phyloP scores from a whole-genome alignment of 2,797 vertebrate genomes.

The Betta splendens region DNA sequence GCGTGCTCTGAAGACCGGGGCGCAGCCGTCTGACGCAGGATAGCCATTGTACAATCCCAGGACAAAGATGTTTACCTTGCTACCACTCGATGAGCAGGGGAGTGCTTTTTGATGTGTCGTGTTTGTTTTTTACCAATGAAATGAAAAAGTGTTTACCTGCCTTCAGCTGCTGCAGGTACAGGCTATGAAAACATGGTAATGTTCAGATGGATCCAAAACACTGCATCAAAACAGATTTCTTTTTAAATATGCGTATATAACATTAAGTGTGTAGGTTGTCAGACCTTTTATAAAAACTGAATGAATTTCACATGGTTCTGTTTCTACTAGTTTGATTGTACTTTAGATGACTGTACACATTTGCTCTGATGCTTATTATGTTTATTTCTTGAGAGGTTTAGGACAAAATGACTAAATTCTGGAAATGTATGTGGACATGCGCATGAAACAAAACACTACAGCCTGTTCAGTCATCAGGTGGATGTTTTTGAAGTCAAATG shows the following conservation, averaged over 20 bases:
- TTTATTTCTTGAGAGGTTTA: no score
- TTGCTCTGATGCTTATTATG: no score
- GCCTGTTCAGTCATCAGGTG: neutral
- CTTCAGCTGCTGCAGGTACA: constrained; percentile 13
- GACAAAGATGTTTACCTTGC: constrained; percentile 79
- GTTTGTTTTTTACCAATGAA: constrained; percentile 45
- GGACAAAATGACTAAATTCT: no score
- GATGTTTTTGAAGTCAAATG: no score
- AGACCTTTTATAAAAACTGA: neutral
- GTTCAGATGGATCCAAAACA: neutral
- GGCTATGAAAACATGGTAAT: neutral
- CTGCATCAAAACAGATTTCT: neutral
- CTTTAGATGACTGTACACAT: no score
- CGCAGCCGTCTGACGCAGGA: constrained; percentile 63
- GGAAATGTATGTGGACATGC: no score
- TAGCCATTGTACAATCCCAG: constrained; percentile 75
- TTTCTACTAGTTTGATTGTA: no score
- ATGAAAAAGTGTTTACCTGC: constrained; percentile 19
- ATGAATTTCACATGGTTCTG: no score
- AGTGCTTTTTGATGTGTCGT: constrained; percentile 54
- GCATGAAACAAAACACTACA: neutral
- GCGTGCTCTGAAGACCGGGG: constrained; percentile 45
- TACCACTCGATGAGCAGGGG: constrained; percentile 54
- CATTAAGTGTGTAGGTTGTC: neutral
- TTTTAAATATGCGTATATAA: neutral